phyloP scores from a whole-genome alignment of 2,888 invertebrate species.

The Phlogophora meticulosa region DNA sequence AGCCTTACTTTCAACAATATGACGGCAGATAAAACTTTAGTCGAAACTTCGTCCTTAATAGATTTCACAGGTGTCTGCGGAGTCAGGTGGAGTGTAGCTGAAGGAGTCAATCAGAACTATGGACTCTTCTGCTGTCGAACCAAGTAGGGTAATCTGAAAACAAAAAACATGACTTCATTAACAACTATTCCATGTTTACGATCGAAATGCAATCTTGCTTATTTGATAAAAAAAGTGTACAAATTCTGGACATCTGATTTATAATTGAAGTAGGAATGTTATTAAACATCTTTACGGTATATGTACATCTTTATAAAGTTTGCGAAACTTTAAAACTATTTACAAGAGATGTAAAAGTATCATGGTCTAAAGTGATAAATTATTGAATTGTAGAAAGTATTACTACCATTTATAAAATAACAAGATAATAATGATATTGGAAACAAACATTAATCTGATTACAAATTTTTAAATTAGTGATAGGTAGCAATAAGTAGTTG shows the following conservation, averaged over 20 bases:
- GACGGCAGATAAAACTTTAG: conserved; percentile 35
- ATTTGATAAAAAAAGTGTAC: neutral
- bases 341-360: neutral
- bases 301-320: too few species aligned
- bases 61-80: conserved; percentile 65
- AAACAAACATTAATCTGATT: conserved; percentile 25
- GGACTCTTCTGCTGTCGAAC: conserved; percentile 69
- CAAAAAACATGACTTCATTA: conserved; percentile 20
- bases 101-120: conserved; percentile 76
- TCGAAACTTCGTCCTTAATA: conserved; percentile 55
- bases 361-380: neutral
- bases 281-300: neutral
- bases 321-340: neutral
- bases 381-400: neutral
- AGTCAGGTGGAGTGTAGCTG: conserved; percentile 70
- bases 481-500: conserved; percentile 29
- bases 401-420: neutral
- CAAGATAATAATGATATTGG: neutral
- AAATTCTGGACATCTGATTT: neutral
- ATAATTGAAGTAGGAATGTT: neutral
- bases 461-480: conserved; percentile 27
- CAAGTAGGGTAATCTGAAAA: conserved; percentile 74
- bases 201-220: neutral
- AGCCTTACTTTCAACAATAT: conserved; percentile 51
- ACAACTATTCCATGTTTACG: neutral